These are phyloP conservation scores for Ptilodon capucinus DNA, from an alignment of 2,888 invertebrate species.

Conservation along the genomic window DNA sequence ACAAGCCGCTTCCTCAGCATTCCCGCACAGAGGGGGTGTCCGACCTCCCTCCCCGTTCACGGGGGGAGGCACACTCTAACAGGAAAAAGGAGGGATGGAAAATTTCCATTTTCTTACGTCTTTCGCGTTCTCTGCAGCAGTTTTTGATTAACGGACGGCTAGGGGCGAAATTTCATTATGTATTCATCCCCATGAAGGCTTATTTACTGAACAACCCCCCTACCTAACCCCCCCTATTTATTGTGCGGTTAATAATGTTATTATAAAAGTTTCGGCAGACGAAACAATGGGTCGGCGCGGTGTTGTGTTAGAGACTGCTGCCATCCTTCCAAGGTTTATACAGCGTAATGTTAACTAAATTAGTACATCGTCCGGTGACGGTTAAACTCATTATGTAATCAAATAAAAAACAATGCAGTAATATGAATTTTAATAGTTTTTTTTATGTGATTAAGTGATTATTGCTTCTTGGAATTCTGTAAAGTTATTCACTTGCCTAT, in stretches of 20 bases:
- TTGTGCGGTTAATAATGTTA: constrained; percentile 43
- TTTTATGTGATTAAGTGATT: too few relatives aligned
- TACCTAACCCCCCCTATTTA: constrained; percentile 41
- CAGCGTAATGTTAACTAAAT: too few relatives aligned
- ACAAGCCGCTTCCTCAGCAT: constrained; percentile 43
- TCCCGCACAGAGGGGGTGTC: constrained; percentile 54
- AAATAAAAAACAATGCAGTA: too few relatives aligned
- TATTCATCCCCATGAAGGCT: constrained; percentile 77
- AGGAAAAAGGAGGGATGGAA: constrained; percentile 83
- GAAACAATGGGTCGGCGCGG: constrained; percentile 15
- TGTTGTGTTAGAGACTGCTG: neutral
- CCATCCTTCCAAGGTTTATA: too few relatives aligned
- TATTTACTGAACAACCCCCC: constrained; percentile 53
- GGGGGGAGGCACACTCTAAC: constrained; percentile 62
- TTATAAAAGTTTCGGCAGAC: constrained; percentile 38
- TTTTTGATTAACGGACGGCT: constrained; percentile 81
- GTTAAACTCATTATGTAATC: too few relatives aligned
- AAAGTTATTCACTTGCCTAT: too few relatives aligned
- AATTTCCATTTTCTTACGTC: constrained; percentile 82
- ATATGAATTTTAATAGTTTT: too few relatives aligned
- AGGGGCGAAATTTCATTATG: constrained; percentile 79
- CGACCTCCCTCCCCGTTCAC: constrained; percentile 49
- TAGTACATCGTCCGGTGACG: too few relatives aligned
- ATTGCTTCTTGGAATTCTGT: too few relatives aligned
- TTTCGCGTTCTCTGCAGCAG: constrained; percentile 76